These are phyloP conservation scores for Andrena trimmerana DNA, from an alignment of 2,888 invertebrate genomes.

Conservation along the genomic window DNA sequence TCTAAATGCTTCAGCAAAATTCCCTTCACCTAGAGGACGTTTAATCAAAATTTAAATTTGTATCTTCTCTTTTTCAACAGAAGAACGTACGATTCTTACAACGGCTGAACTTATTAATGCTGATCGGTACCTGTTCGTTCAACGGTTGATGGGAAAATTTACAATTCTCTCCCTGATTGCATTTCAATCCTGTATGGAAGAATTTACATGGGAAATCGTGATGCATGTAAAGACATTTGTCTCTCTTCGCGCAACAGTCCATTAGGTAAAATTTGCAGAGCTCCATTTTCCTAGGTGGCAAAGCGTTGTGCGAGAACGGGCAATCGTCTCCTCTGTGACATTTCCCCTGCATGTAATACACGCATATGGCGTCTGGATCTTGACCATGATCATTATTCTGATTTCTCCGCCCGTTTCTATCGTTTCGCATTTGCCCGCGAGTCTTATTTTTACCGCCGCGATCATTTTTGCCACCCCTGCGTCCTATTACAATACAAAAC, in stretches of 20 bases:
- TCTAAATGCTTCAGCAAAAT: conserved; percentile 91
- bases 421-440: conserved; percentile 82
- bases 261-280: conserved; percentile 98
- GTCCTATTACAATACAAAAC: conserved; percentile 83
- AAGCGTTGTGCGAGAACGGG: conserved; percentile 93
- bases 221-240: conserved; percentile 98
- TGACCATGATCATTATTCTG: conserved; percentile 86
- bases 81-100: too few relatives aligned
- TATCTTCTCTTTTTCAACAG: background rate
- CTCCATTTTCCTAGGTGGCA: conserved; percentile 95
- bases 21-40: conserved; percentile 79
- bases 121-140: conserved; percentile 89
- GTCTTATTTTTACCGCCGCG: conserved; percentile 85
- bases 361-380: conserved; percentile 91
- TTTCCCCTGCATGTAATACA: conserved; percentile 95
- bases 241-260: conserved; percentile 97
- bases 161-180: conserved; percentile 93
- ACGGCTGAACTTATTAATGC: background rate
- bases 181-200: conserved; percentile 96
- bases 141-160: conserved; percentile 97
- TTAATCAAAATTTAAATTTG: background rate
- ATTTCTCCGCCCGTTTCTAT: conserved; percentile 86
- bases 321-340: conserved; percentile 94
- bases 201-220: conserved; percentile 99
- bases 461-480: conserved; percentile 86